Evolutionary conservation across 2,113 vertebrate species (phyloP).

Genomic region (Pristiophorus japonicus): DNA sequence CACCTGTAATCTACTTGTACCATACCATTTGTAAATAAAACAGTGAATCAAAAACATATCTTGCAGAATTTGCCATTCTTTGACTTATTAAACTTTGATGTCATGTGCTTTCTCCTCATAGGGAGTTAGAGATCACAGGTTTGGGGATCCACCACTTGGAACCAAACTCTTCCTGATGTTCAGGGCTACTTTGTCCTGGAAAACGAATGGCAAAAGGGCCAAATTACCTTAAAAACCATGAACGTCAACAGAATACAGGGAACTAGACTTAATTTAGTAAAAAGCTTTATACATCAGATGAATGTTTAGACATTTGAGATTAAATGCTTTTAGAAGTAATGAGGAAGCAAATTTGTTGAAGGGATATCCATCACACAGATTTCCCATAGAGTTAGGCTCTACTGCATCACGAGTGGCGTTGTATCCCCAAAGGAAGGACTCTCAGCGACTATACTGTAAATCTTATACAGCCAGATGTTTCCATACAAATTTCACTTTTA

Average conservation of each 20-base stretch:
- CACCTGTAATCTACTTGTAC: not conserved
- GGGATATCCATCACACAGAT: conserved; percentile 5
- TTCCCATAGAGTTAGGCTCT: not conserved
- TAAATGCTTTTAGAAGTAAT: conserved; percentile 14
- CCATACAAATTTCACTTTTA: conserved; percentile 9
- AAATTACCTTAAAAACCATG: not conserved
- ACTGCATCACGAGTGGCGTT: not conserved
- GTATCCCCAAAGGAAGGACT: not conserved
- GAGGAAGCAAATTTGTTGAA: not conserved
- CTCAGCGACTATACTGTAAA: not conserved
- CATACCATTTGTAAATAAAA: not conserved
- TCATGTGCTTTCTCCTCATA: not conserved
- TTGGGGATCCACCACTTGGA: not conserved
- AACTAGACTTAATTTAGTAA: not conserved
- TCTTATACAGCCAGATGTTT: not conserved
- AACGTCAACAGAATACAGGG: not conserved
- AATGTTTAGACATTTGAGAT: not conserved
- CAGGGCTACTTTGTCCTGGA: not conserved
- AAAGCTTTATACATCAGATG: not conserved
- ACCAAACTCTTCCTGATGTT: not conserved
- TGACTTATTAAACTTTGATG: not conserved
- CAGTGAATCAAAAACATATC: not conserved
- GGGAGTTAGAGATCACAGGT: not conserved
- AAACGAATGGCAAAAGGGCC: not conserved
- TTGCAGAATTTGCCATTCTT: not conserved